Conservation (phyloP, 2,888 invertebrate species). For the Rugalucina vietnamica region DNA sequence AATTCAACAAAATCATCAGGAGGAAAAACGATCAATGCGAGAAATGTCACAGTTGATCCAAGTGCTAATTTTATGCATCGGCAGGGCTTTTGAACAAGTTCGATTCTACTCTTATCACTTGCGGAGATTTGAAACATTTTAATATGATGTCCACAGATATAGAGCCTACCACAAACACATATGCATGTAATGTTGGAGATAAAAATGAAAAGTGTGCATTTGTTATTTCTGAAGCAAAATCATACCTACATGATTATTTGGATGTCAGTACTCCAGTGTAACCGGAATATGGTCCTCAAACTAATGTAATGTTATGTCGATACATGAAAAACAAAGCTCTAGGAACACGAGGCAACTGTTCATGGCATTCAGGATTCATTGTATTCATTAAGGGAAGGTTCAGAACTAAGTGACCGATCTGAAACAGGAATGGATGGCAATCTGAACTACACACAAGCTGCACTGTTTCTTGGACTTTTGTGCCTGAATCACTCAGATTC, state of each 20-base stretch:
- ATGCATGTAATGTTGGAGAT: conserved; percentile 25
- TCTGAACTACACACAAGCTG: conserved; percentile 25
- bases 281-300: conserved; percentile 32
- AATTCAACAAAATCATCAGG: conserved; percentile 32
- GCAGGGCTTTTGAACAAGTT: conserved; percentile 34
- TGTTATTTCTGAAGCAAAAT: not conserved
- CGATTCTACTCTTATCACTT: conserved; percentile 23
- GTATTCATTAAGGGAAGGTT: not conserved
- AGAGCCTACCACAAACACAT: conserved; percentile 11
- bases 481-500: conserved; percentile 45
- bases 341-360: conserved; percentile 29
- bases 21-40: conserved; percentile 37
- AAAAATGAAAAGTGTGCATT: conserved; percentile 17
- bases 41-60: conserved; percentile 44
- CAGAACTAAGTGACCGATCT: not conserved
- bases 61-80: conserved; percentile 35
- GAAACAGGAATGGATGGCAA: conserved; percentile 8
- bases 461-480: conserved; percentile 27
- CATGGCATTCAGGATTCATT: conserved; percentile 29
- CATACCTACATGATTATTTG: not conserved
- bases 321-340: conserved; percentile 30
- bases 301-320: conserved; percentile 20
- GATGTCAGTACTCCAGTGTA: not conserved
- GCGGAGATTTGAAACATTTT: conserved; percentile 33
- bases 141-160: conserved; percentile 13